Percentiles rank a stretch among this genome's conserved stretches.
Evolutionary conservation across 2,113 vertebrate genomes (phyloP).

Genomic region (Plestiodon gilberti): DNA sequence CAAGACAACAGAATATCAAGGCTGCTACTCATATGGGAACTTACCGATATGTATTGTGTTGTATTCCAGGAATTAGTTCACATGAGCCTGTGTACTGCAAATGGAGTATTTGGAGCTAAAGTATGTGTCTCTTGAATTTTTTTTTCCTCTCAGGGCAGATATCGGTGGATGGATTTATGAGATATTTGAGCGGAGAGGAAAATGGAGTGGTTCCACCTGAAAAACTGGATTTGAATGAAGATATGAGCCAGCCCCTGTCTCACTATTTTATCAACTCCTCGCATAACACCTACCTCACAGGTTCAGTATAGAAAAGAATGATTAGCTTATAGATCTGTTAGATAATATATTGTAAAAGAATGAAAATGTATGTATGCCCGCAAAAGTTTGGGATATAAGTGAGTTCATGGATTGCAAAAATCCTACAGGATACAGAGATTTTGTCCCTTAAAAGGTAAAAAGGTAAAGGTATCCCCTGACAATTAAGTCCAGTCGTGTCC

Average conservation of each 20-base stretch:
- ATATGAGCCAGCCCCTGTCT: constrained; percentile 95
- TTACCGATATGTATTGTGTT: too few relatives aligned
- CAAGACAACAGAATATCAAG: not conserved
- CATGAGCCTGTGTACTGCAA: rapidly evolving
- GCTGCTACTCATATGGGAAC: not conserved
- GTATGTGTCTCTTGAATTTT: constrained; percentile 40
- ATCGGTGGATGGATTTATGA: constrained; percentile 93
- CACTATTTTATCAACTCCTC: constrained; percentile 99
- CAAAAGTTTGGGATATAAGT: not conserved
- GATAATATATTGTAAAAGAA: not conserved
- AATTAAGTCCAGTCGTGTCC: too few relatives aligned
- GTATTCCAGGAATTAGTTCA: not conserved
- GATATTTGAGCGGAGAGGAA: constrained; percentile 92
- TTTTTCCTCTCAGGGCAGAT: constrained; percentile 87
- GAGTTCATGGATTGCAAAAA: not conserved
- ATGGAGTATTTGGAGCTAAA: not conserved
- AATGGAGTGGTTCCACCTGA: constrained; percentile 96
- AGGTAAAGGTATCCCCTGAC: too few relatives aligned
- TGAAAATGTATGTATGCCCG: not conserved
- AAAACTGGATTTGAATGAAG: constrained; percentile 98
- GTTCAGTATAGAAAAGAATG: constrained; percentile 63
- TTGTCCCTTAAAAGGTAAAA: too few relatives aligned
- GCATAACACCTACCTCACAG: constrained; percentile 99
- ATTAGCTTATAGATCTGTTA: too few relatives aligned
- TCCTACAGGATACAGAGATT: not conserved